phyloP scores from a whole-genome alignment of 92 coral and sea anemone species.

The Paramuricea clavata region DNA sequence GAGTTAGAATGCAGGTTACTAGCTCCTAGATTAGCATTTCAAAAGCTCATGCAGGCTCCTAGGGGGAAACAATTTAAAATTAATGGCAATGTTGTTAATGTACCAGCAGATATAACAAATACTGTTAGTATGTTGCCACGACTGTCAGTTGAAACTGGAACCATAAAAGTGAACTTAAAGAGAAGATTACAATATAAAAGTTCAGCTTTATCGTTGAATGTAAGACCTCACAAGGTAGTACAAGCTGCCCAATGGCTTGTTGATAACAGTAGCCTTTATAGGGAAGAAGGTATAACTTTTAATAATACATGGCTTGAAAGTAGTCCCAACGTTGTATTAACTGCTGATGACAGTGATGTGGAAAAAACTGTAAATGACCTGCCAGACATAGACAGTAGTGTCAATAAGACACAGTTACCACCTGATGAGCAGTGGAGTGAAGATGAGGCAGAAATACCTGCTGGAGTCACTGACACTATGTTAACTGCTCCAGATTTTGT shows the following conservation, averaged over 20 bases:
- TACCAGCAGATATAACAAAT: conserved; percentile 70
- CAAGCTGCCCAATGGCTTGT: conserved; percentile 69
- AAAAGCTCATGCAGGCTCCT: conserved; percentile 74
- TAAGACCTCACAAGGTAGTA: conserved; percentile 69
- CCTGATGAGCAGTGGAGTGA: no score
- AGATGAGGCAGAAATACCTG: no score
- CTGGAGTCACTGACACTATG: no score
- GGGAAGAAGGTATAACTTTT: no score
- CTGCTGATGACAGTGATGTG: no score
- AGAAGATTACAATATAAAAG: conserved; percentile 67
- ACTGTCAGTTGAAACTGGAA: conserved; percentile 57
- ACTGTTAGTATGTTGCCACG: conserved; percentile 70
- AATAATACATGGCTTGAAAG: conserved; percentile 58
- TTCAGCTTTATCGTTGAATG: no score
- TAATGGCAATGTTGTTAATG: conserved; percentile 71
- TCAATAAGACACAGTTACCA: no score
- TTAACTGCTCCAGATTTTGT: background rate
- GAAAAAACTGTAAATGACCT: no score
- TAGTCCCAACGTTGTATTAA: conserved; percentile 31
- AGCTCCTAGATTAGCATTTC: conserved; percentile 71
- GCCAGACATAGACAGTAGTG: no score
- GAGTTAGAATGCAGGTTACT: no score
- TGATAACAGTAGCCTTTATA: conserved; percentile 69
- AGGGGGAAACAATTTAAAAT: no score
- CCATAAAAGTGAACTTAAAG: conserved; percentile 69